phyloP scores from a whole-genome alignment of 2,113 vertebrate species.

The Archilochus colubris region DNA sequence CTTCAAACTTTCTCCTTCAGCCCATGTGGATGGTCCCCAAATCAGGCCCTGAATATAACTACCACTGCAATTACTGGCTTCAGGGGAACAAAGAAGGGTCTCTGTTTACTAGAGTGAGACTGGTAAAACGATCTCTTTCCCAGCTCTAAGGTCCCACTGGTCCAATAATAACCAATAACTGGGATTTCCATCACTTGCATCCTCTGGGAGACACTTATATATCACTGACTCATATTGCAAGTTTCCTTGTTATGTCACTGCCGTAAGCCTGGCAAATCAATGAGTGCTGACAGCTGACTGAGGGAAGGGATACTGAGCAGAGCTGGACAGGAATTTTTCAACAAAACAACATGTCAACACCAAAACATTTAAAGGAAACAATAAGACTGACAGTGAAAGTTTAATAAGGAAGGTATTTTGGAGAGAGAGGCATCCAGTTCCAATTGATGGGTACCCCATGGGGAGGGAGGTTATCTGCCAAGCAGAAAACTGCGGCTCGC shows the following conservation, averaged over 20 bases:
- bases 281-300: slow-evolving; percentile 25
- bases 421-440: neutral
- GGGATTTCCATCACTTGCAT: slow-evolving; percentile 51
- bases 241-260: neutral
- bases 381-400: neutral
- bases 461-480: neutral
- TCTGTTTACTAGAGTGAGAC: slow-evolving; percentile 15
- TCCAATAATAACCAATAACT: slow-evolving; percentile 57
- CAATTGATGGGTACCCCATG: neutral
- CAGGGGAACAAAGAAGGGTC: slow-evolving; percentile 30
- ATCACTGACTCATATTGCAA: slow-evolving; percentile 21
- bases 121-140: slow-evolving; percentile 40
- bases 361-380: slow-evolving; percentile 8
- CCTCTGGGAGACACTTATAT: slow-evolving; percentile 6
- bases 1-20: neutral
- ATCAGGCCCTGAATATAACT: neutral
- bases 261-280: slow-evolving; percentile 10
- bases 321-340: slow-evolving; percentile 24
- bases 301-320: slow-evolving; percentile 32
- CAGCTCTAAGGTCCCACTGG: slow-evolving; percentile 20
- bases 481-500: fast-evolving
- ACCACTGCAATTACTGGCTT: slow-evolving; percentile 37
- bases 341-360: slow-evolving; percentile 49
- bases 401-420: neutral
- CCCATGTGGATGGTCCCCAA: neutral